Percentiles rank a stretch among this genome's conserved stretches.
phyloP scores from a whole-genome alignment of 2,888 invertebrate species.

The Clepsis dumicolana region DNA sequence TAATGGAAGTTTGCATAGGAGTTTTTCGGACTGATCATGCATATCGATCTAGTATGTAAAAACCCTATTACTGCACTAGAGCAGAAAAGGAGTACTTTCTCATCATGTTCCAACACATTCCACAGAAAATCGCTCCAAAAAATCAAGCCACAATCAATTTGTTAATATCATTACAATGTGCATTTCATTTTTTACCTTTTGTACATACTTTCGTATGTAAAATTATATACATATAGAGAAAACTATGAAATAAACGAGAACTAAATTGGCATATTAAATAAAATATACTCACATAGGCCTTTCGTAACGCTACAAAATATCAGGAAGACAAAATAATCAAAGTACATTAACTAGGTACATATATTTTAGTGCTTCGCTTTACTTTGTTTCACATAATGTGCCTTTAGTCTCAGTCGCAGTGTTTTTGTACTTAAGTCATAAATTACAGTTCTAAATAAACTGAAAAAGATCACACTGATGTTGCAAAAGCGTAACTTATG shows the following conservation, averaged over 20 bases:
- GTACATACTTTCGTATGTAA: slow-evolving; percentile 51
- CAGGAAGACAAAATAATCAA: slow-evolving; percentile 62
- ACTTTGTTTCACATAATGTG: slow-evolving; percentile 25
- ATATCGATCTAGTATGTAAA: not conserved
- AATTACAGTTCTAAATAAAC: not conserved
- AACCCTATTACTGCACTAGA: not conserved
- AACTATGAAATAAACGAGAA: slow-evolving; percentile 56
- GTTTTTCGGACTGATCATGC: not conserved
- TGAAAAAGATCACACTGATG: not conserved
- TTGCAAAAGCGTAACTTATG: not conserved
- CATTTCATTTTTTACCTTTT: slow-evolving; percentile 51
- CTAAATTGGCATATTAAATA: slow-evolving; percentile 54
- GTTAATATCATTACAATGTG: slow-evolving; percentile 48
- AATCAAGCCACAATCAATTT: slow-evolving; percentile 38
- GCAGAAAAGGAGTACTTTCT: not conserved
- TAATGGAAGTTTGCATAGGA: not conserved
- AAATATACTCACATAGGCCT: slow-evolving; percentile 56
- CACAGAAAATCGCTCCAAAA: slow-evolving; percentile 32
- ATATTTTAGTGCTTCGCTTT: slow-evolving; percentile 18
- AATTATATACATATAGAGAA: slow-evolving; percentile 50
- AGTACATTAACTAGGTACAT: slow-evolving; percentile 36
- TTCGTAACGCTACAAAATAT: slow-evolving; percentile 52
- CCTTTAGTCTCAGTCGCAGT: not conserved
- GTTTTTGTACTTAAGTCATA: slow-evolving; percentile 4
- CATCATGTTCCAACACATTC: slow-evolving; percentile 27